phyloP scores from a whole-genome alignment of 2,888 invertebrate genomes.

The Ophonus ardosiacus region DNA sequence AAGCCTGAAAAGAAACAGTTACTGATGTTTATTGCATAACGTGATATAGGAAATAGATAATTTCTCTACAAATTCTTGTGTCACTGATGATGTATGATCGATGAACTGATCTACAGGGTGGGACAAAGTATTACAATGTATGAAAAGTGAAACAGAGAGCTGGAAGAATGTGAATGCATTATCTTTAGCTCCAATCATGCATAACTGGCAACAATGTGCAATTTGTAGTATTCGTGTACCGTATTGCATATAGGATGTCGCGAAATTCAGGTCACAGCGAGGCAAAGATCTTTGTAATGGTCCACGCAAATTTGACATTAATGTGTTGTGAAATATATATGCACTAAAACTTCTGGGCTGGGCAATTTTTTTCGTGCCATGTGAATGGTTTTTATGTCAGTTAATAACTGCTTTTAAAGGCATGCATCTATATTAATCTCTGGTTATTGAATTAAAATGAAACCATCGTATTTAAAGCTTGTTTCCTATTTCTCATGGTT shows the following conservation, averaged over 20 bases:
- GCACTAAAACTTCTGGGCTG: too few relatives aligned
- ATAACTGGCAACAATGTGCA: conserved; percentile 51
- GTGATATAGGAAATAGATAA: conserved; percentile 50
- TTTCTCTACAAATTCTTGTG: conserved; percentile 58
- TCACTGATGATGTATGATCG: conserved; percentile 54
- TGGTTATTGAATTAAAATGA: too few relatives aligned
- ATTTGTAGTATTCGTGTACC: conserved; percentile 39
- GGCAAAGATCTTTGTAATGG: too few relatives aligned
- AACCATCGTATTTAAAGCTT: too few relatives aligned
- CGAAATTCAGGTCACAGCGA: background rate
- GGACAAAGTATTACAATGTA: background rate
- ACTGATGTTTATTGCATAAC: conserved; percentile 56
- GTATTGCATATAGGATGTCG: conserved; percentile 19
- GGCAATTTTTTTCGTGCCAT: too few relatives aligned
- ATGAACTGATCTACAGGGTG: conserved; percentile 34
- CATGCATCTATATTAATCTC: too few relatives aligned
- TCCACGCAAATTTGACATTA: too few relatives aligned
- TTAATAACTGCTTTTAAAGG: too few relatives aligned
- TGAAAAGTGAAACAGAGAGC: background rate
- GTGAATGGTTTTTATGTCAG: too few relatives aligned
- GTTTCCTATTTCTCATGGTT: too few relatives aligned
- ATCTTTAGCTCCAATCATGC: conserved; percentile 33
- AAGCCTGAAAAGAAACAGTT: conserved; percentile 51
- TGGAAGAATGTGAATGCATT: conserved; percentile 24
- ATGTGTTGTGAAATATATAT: too few relatives aligned